Evolutionary conservation across 2,888 invertebrate genomes (phyloP).

Genomic region (Criorhina ranunculi): DNA sequence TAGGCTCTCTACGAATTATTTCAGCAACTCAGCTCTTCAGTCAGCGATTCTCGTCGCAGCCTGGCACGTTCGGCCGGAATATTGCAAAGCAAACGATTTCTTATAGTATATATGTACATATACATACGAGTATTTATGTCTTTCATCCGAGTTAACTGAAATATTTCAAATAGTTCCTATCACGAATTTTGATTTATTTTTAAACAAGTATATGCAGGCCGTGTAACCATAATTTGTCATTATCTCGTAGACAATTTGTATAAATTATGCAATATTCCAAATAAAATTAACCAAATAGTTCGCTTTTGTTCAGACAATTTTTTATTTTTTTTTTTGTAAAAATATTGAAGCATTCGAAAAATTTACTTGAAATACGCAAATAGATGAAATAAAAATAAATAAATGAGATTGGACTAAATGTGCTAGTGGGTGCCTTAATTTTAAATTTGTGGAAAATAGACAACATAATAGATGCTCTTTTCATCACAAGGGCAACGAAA

Average conservation of each 20-base stretch:
- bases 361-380: conserved; percentile 17
- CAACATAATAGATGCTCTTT: conserved; percentile 18
- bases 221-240: conserved; percentile 40
- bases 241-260: conserved; percentile 29
- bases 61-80: conserved; percentile 48
- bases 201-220: conserved; percentile 49
- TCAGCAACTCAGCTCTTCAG: conserved; percentile 52
- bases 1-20: conserved; percentile 46
- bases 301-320: conserved; percentile 26
- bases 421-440: conserved; percentile 45
- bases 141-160: conserved; percentile 35
- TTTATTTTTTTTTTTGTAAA: conserved; percentile 17
- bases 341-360: conserved; percentile 31
- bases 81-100: conserved; percentile 35
- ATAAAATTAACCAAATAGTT: conserved; percentile 20
- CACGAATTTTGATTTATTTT: conserved; percentile 56
- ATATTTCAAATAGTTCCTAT: conserved; percentile 31
- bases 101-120: conserved; percentile 16
- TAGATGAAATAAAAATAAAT: conserved; percentile 55
- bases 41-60: conserved; percentile 47
- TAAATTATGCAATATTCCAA: conserved; percentile 73
- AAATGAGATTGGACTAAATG: conserved; percentile 37
- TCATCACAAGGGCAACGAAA: conserved; percentile 1
- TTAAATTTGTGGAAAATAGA: conserved; percentile 35
- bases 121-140: conserved; percentile 4